A percentile compares a stretch with the other conserved stretches of the same genome.
These are phyloP conservation scores for Pantherophis guttatus DNA, from an alignment of 2,113 vertebrate species.

Conservation along the genomic window DNA sequence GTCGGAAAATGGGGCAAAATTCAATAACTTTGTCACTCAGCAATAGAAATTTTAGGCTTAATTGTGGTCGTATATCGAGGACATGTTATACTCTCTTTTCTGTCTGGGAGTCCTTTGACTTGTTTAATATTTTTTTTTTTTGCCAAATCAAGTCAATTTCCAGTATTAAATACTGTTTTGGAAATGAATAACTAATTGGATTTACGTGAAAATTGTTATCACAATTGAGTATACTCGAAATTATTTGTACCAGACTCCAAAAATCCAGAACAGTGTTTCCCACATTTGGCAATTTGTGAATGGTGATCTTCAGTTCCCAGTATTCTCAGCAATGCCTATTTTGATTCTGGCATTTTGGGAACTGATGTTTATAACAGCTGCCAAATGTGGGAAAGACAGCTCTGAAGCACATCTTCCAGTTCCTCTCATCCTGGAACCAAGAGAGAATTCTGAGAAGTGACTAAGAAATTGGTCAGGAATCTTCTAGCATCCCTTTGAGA, in stretches of 20 bases:
- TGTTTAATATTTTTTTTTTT: neutral
- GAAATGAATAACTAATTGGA: neutral
- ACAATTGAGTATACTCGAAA: neutral
- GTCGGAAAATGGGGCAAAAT: neutral
- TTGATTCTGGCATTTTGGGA: neutral
- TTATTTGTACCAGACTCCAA: neutral
- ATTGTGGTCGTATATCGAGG: neutral
- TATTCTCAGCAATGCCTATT: neutral
- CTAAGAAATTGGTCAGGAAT: neutral
- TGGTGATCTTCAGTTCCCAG: neutral
- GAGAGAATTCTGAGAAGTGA: neutral
- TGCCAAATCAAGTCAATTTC: neutral
- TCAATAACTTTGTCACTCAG: neutral
- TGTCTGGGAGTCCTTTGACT: neutral
- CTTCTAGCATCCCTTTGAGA: neutral
- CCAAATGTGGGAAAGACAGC: neutral
- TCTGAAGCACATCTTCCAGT: neutral
- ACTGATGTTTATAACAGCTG: neutral
- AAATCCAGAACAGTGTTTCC: neutral
- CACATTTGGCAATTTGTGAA: neutral
- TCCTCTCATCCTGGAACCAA: neutral
- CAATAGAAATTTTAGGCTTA: neutral
- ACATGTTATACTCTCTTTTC: neutral
- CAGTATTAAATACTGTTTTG: neutral
- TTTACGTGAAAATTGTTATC: neutral